Base-by-base conservation (phyloP, 2,888 invertebrate genomes). In the Choreutis nemorana region DNA sequence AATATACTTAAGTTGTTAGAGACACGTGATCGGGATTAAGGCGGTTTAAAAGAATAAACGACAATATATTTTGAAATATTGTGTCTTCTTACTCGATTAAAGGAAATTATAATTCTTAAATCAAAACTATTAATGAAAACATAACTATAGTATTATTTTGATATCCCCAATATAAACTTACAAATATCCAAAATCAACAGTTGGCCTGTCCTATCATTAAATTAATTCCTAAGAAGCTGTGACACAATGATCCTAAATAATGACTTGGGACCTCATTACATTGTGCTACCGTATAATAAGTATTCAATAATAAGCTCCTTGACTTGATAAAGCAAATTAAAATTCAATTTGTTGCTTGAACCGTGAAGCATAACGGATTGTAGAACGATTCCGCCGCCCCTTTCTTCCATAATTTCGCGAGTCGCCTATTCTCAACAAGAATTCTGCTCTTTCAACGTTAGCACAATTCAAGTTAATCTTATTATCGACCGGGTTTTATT, bases 351-450 rank as follows among this genome's bases (percentile, higher is more conserved):
- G 70, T 65, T 64, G 57, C 48, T 61, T 55, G 60, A 64, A 62
- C 72, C 65, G 64, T 71, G 68, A 72, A 71, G 66, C 66, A 67
- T 62, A 66, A 61, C 67, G 64, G 71, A 71, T 71, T 72, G 70
- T 66, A 61, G 54, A 56, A 61, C 56, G 67, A 62, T 65, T 71
- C 63, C 55, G 60, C 65, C 63, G 61, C 62, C 64, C 66, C 58
- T 64, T 65, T 65, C 65, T 62, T 61, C 61, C 57, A 68, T 66
- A 63, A 70, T 68, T 70, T 66, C 53, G 55, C 59, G 55, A 65
- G 54, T 65, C 59, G 53, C 56, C 51, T 63, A 50, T 54, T 61
- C 55, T 52, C 46, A 46, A 54, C 51, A 48, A 50, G 50, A 50
- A 55, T 56, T 58, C 58, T 55, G 52, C 52, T 50, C 48, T 47